A percentile compares a stretch with the other conserved stretches of the same genome.
These are phyloP conservation scores for Xenotilapia leptura DNA, from an alignment of 2,113 vertebrate genomes.

Conservation along the genomic window DNA sequence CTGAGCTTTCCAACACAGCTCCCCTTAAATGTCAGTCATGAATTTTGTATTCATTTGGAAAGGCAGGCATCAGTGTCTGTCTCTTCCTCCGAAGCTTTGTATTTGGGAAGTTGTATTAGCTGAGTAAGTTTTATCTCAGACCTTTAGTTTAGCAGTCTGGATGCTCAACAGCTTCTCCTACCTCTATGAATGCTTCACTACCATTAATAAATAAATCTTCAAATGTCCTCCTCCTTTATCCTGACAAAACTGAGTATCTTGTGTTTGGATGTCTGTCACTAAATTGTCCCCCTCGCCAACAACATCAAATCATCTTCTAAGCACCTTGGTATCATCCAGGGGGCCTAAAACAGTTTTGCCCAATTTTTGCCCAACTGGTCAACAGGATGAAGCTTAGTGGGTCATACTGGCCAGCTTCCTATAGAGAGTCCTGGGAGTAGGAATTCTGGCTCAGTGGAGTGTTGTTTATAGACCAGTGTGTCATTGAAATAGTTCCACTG, in stretches of 20 bases:
- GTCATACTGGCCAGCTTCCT: background rate
- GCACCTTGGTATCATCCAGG: background rate
- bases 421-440: background rate
- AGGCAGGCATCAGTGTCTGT: background rate
- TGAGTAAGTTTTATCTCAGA: background rate
- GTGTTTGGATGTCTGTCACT: background rate
- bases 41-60: background rate
- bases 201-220: background rate
- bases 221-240: background rate
- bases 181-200: background rate
- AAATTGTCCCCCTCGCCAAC: background rate
- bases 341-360: background rate
- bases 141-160: background rate
- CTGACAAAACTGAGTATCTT: background rate
- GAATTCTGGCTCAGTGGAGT: background rate
- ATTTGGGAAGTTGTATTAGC: background rate
- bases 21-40: background rate
- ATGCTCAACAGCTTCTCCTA: background rate
- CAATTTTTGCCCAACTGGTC: background rate
- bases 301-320: background rate
- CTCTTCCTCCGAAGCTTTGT: background rate
- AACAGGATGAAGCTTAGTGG: background rate
- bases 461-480: background rate
- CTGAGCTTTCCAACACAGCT: background rate
- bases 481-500: background rate